These are phyloP conservation scores for Borostomias antarcticus DNA, from an alignment of 2,797 vertebrate species.

Conservation along the genomic window DNA sequence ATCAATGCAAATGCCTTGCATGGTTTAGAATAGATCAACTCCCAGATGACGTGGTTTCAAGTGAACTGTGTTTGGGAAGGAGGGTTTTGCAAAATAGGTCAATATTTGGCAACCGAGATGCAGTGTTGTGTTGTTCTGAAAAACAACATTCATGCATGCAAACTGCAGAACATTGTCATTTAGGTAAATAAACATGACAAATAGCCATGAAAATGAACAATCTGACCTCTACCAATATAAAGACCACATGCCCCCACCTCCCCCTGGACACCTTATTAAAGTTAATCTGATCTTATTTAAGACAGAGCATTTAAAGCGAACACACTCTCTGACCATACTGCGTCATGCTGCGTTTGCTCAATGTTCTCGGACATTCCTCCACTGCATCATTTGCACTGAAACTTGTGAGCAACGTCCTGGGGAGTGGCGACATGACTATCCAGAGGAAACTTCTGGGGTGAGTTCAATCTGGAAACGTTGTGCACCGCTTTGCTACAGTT, in stretches of 20 bases:
- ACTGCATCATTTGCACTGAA: too few species aligned
- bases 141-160: not conserved
- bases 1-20: too few species aligned
- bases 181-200: too few species aligned
- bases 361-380: not conserved
- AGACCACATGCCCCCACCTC: too few species aligned
- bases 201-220: not conserved
- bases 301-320: not conserved
- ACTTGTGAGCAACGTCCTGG: too few species aligned
- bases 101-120: constrained; percentile 19
- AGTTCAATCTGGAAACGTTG: too few species aligned
- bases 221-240: too few species aligned
- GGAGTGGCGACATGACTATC: constrained; percentile 2
- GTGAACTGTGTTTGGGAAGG: not conserved
- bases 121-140: not conserved
- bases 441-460: not conserved
- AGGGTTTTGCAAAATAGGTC: not conserved
- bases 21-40: not conserved
- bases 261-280: too few species aligned
- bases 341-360: not conserved
- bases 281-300: not conserved
- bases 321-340: not conserved
- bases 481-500: too few species aligned
- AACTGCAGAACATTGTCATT: not conserved
- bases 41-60: not conserved